Evolutionary conservation across 2,888 invertebrate genomes (phyloP), one percentile per base, ranked within the genome.

Genomic region (Xestia xanthographa): DNA sequence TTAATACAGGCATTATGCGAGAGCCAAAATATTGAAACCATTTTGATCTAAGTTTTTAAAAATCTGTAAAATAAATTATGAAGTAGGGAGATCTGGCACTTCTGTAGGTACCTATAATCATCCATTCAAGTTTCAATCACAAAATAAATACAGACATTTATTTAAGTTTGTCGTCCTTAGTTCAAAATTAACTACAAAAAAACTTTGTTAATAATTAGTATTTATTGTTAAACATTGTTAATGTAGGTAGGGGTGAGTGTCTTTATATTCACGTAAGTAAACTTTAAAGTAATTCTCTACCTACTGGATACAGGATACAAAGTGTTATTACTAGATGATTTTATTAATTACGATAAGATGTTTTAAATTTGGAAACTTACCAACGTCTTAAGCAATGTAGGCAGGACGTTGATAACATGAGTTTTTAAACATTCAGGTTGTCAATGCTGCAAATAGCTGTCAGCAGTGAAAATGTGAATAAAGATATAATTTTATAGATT

Each of bases 401-500:
- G 17, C n/a, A 62, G 29, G 58, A 58, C 29, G 14, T 74, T 38
- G 9, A 0, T 53, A 43, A 22, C n/a, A 34, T 8, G 43, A 17
- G 11, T 22, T 77, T 43, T 34, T 77, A 26, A 53, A 53, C 1
- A 34, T 76, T 77, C 26, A 73, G 34, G 53, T 53, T 72, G 26
- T 22, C 38, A 74, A 38, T 45, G 45, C 48, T 48, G 48, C 20
- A 48, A 45, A 26, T 65, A 48, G 48, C 48, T 74, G 50, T 12
- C 22, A 77, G 48, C 29, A 67, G 22, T 56, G 26, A 26, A 56
- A 20, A 58, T 43, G 26, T 58, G 3, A 14, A 56, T 43, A 58
- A 43, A 73, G 67, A 72, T 62, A 72, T 66, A 58, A 58, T 58
- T 58, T 56, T 29, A 58, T 56, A 56, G 53, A 50, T 41, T 78